Evolutionary conservation across 2,113 vertebrate species (phyloP).

Genomic region (Carettochelys insculpta): DNA sequence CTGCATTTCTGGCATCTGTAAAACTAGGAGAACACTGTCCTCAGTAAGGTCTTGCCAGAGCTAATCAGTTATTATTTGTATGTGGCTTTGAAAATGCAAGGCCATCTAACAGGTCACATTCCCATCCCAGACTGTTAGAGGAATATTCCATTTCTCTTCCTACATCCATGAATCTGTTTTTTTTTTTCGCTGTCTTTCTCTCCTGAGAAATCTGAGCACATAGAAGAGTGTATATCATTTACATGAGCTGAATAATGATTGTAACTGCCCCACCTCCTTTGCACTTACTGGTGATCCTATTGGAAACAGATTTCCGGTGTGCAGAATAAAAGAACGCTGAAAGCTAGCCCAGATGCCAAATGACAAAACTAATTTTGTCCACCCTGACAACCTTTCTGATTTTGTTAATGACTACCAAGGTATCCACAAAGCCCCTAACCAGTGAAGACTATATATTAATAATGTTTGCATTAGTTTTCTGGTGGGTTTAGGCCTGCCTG

Average conservation of each 20-base stretch:
- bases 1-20: neutral
- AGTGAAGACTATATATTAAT: neutral
- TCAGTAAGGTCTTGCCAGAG: neutral
- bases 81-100: neutral
- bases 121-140: neutral
- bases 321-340: slow-evolving; percentile 30
- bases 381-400: neutral
- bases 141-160: slow-evolving; percentile 42
- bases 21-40: accelerated
- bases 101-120: neutral
- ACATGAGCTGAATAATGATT: slow-evolving; percentile 71
- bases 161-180: slow-evolving; percentile 11
- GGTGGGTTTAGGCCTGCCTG: slow-evolving; percentile 52
- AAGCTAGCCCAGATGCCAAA: slow-evolving; percentile 5
- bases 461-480: slow-evolving; percentile 63
- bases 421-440: slow-evolving; percentile 24
- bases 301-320: slow-evolving; percentile 70
- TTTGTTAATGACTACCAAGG: slow-evolving; percentile 23
- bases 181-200: slow-evolving; percentile 65
- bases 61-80: neutral
- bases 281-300: slow-evolving; percentile 49
- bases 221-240: slow-evolving; percentile 42
- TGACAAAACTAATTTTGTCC: neutral
- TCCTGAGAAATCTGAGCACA: slow-evolving; percentile 64
- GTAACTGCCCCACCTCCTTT: neutral